Base-by-base conservation (phyloP, 64 coral and sea anemone species). In the Montipora efflorescens region DNA sequence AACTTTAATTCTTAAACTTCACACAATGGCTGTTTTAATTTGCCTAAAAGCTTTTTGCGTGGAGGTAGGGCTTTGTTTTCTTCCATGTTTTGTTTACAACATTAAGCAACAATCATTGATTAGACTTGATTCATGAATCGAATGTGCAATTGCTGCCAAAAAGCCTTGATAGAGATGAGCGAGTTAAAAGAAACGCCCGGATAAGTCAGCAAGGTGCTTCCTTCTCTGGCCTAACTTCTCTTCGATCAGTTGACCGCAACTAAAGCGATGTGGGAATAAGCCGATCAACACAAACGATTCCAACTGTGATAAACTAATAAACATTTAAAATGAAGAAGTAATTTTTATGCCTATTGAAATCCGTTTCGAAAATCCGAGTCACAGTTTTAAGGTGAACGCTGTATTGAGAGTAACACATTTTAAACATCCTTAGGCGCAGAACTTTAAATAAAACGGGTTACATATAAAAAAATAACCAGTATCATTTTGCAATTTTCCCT, bases 41-140 rank as follows among this genome's bases (percentile, higher is more conserved):
- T 86, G 82, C 82, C 46, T 86, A 86, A 86, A 86, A 86, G 82
- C 82, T 86, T 86, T 86, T 86, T 86, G 3, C 9, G 46, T 72
- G 18, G 15, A 49, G 48, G 12, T 36, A 49, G 46, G 5, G 36
- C 16, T 22, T 47, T 86, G 67, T 66, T 86, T 86, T 86, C 68
- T 5, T 21, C 11, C 47, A 64, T 20, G 46, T 20, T 49, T 71
- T 72, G 64, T 86, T 86, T 23, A 23, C 0, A 49, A 48, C 46
- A 18, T 15, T 47, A 48, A 48, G 49, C 13, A 78, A 7, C 44
- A 19, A 78, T 48, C 2, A 19, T 78, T 19, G 5, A 50, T 48
- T 78, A 46, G 76, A 4, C 15, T 49, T 10, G 44, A 21, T 71
- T 71, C 21, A 23, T 5, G 21, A 71, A 21, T 71, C 20, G 5